These are phyloP conservation scores for Tapera naevia DNA, from an alignment of 2,797 vertebrate species.

Conservation along the genomic window DNA sequence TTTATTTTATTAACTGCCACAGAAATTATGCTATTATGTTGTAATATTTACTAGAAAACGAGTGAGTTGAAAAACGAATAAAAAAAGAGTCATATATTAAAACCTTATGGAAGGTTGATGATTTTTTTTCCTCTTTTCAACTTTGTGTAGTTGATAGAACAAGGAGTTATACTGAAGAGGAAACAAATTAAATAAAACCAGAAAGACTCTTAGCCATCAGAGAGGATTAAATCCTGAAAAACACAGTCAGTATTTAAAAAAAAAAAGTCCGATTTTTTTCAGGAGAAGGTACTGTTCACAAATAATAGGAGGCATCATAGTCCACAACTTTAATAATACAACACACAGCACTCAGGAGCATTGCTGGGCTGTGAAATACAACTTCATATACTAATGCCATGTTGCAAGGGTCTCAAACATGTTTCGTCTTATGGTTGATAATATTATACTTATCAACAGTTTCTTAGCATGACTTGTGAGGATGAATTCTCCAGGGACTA, in stretches of 20 bases:
- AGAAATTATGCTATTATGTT: background rate
- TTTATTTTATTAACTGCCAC: background rate
- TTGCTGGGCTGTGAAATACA: background rate
- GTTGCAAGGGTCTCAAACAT: background rate
- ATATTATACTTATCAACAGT: background rate
- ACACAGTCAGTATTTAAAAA: background rate
- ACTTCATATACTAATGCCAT: background rate
- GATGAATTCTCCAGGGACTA: background rate
- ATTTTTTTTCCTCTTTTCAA: background rate
- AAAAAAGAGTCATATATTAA: rapidly evolving
- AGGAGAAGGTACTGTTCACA: background rate
- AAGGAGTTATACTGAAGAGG: background rate
- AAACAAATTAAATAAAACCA: background rate
- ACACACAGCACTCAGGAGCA: background rate
- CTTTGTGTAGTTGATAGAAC: rapidly evolving
- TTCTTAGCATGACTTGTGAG: background rate
- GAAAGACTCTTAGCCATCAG: background rate
- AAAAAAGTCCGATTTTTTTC: rapidly evolving
- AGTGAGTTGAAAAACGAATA: background rate
- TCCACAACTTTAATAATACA: background rate
- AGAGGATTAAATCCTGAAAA: background rate
- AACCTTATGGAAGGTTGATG: background rate
- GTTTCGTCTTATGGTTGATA: background rate
- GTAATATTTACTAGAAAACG: background rate
- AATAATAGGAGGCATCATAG: rapidly evolving